Conservation (phyloP, 2,888 invertebrate genomes). For the Lithophane leautieri region DNA sequence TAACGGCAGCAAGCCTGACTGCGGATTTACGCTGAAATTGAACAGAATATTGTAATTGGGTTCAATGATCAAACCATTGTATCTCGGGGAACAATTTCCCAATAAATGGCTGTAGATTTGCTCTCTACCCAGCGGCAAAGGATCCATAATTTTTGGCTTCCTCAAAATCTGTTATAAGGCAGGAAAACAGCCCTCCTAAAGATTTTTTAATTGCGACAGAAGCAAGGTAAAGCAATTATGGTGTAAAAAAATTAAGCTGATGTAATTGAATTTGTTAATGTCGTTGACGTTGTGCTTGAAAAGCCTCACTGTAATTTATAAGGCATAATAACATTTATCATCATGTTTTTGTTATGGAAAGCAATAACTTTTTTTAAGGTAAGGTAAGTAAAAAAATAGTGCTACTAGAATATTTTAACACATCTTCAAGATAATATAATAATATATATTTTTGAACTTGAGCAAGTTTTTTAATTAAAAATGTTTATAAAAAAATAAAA, state of each 20-base stretch:
- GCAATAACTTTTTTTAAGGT: neutral
- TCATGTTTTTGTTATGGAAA: neutral
- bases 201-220: conserved; percentile 21
- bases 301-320: conserved; percentile 7
- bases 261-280: conserved; percentile 44
- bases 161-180: conserved; percentile 1
- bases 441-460: neutral
- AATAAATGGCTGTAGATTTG: conserved; percentile 15
- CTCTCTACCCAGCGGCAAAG: neutral
- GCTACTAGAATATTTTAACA: neutral
- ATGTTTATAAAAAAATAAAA: neutral
- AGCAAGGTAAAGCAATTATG: conserved; percentile 42
- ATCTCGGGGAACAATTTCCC: conserved; percentile 4
- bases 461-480: neutral
- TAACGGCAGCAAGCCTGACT: neutral
- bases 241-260: conserved; percentile 46
- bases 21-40: neutral
- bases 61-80: conserved; percentile 27
- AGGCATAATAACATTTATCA: conserved; percentile 1
- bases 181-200: conserved; percentile 16
- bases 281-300: conserved; percentile 18
- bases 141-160: conserved; percentile 17
- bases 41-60: conserved; percentile 15
- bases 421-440: neutral
- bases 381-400: neutral